These are phyloP conservation scores for Tauraco erythrolophus DNA, from an alignment of 2,113 vertebrate species.

Conservation along the genomic window DNA sequence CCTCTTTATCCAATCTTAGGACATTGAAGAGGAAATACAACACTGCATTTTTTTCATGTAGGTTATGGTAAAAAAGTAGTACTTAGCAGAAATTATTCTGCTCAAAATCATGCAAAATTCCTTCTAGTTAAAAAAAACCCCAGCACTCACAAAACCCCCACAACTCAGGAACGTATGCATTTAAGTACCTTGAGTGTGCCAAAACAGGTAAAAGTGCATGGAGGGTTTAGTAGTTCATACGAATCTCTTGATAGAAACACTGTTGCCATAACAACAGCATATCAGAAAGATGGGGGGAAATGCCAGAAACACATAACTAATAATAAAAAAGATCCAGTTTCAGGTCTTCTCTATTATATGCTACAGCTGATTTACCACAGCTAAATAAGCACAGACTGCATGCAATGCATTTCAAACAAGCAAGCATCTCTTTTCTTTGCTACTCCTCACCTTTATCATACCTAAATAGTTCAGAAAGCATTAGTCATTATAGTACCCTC, in stretches of 20 bases:
- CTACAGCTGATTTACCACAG: neutral
- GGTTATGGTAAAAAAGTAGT: neutral
- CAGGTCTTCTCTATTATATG: neutral
- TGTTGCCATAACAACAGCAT: conserved; percentile 12
- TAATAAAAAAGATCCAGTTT: neutral
- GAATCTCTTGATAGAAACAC: neutral
- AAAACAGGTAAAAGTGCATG: neutral
- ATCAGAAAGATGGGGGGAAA: neutral
- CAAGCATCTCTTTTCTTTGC: neutral
- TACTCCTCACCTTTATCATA: neutral
- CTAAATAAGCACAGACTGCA: neutral
- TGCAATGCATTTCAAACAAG: neutral
- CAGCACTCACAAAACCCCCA: no score
- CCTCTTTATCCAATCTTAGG: neutral
- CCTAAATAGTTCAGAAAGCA: neutral
- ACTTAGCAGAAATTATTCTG: neutral
- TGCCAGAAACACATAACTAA: neutral
- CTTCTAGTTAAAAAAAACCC: neutral
- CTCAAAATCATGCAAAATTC: neutral
- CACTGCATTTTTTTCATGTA: neutral
- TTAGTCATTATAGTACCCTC: neutral
- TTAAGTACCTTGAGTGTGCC: neutral
- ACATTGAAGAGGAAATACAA: neutral
- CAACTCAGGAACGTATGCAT: neutral
- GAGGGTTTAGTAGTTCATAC: neutral